Evolutionary conservation across 2,888 invertebrate genomes (phyloP), one percentile per base, ranked within the genome.

Genomic region (Ephialtes manifestator): DNA sequence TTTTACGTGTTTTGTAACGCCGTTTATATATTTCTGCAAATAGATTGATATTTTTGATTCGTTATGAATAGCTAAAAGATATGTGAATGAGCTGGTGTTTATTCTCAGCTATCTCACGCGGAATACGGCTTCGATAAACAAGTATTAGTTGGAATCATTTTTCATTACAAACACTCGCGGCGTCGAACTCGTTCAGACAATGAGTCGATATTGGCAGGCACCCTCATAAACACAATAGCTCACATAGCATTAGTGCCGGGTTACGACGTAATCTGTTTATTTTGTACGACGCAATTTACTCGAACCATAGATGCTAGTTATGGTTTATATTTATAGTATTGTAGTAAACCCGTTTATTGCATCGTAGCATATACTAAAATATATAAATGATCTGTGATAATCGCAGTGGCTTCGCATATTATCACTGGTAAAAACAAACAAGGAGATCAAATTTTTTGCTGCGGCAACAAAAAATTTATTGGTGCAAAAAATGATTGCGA

Each of bases 201-300:
- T 39, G 39, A 83, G 39, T 55, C 55, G 46, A 65, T 72, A 60
- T 72, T 55, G 20, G 18, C 18, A n/a, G 11, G 20, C 70, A 53
- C 63, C 20, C 58, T 51, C 67, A 39, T 75, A 60, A 81, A 70
- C 67, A 55, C 58, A 13, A 60, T 31, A 58, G n/a, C 43, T 72
- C 24, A 72, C 48, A 20, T 31, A 63, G 35, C 18, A 24, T 58
- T 72, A 28, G 10, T 24, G 43, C 43, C 43, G 28, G 43, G 55
- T 78, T 58, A 78, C 46, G 18, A 58, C 70, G 78, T 70, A 70
- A 70, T 78, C 68, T 35, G 77, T 55, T 35, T 2, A 72, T 82
- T 67, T 46, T 20, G 20, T n/a, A 24, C 24, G 53, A 58, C 63
- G 67, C 35, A 60, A 68, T 46, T 81, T 65, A 15, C 31, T 51